Conservation (phyloP, 2,113 vertebrate species). For the Gobius niger region DNA sequence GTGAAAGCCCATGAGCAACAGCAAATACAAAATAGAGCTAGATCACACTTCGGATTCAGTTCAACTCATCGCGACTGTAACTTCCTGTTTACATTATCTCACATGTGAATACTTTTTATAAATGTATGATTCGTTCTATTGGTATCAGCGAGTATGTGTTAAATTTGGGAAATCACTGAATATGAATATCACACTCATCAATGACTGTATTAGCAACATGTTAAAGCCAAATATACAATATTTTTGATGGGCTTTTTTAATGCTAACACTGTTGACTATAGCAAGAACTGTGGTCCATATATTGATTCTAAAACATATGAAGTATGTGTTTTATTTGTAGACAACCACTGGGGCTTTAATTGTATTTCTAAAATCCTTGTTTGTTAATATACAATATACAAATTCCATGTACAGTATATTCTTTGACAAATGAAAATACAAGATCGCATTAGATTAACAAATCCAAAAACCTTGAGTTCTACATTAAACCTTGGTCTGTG, state of each 20-base stretch:
- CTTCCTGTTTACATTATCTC: constrained; percentile 1
- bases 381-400: too few relatives aligned
- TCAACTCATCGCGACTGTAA: not conserved
- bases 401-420: too few relatives aligned
- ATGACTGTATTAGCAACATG: not conserved
- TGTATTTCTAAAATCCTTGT: too few relatives aligned
- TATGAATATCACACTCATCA: not conserved
- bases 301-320: too few relatives aligned
- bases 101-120: not conserved
- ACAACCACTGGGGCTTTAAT: too few relatives aligned
- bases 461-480: too few relatives aligned
- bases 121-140: not conserved
- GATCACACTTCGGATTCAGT: not conserved
- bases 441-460: too few relatives aligned
- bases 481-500: too few relatives aligned
- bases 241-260: not conserved
- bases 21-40: not conserved
- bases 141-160: not conserved
- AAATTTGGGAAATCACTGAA: not conserved
- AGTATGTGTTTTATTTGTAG: too few relatives aligned
- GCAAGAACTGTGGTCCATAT: too few relatives aligned
- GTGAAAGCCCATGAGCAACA: not conserved
- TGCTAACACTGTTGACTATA: not conserved
- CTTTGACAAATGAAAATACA: too few relatives aligned
- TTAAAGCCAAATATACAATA: not conserved